A percentile compares a stretch with the other conserved stretches of the same genome.
These are phyloP conservation scores for Notechis scutatus DNA, from an alignment of 2,113 vertebrate genomes.

Conservation along the genomic window DNA sequence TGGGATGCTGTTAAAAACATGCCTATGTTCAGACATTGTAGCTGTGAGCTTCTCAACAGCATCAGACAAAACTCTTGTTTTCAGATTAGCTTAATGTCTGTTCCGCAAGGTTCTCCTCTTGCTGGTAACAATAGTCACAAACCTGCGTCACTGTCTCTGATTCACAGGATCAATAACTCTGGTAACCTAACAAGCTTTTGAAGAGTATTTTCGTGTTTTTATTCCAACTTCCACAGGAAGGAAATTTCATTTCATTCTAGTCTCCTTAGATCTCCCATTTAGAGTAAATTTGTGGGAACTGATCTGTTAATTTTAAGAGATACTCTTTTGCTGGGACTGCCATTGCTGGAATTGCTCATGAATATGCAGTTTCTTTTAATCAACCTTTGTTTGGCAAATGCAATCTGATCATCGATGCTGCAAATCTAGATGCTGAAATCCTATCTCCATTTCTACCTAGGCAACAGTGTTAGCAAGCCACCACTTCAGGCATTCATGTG, in stretches of 20 bases:
- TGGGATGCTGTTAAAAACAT: neutral
- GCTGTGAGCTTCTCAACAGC: neutral
- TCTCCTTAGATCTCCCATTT: neutral
- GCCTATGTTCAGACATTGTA: neutral
- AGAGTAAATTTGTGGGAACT: neutral
- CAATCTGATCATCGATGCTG: neutral
- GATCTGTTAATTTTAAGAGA: neutral
- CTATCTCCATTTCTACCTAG: neutral
- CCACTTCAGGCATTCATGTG: neutral
- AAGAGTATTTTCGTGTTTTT: neutral
- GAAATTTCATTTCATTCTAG: neutral
- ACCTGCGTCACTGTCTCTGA: neutral
- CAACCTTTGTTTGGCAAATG: neutral
- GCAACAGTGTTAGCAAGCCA: neutral
- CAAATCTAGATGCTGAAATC: neutral
- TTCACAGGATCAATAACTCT: neutral
- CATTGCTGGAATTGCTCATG: neutral
- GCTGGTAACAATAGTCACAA: neutral
- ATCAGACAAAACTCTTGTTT: neutral
- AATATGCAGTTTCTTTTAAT: neutral
- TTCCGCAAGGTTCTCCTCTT: neutral
- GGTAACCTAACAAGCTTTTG: neutral
- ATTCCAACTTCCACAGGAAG: neutral
- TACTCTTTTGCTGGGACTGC: neutral
- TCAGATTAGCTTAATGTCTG: neutral